A percentile compares a stretch with the other conserved stretches of the same genome.
Evolutionary conservation across 2,797 vertebrate genomes (phyloP).

Genomic region (Morelia viridis): DNA sequence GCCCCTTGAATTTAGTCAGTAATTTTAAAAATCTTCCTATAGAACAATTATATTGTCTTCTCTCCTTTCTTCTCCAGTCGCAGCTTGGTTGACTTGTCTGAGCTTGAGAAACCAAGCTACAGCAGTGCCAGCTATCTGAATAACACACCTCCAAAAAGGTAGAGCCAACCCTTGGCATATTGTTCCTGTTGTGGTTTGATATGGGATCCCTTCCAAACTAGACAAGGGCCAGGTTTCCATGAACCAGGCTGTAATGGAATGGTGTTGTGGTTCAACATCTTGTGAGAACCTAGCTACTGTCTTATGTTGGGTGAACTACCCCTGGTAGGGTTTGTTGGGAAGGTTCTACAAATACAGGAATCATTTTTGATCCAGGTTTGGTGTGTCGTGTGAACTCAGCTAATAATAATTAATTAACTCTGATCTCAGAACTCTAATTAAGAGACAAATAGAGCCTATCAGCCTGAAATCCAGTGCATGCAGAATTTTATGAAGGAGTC

Average conservation of each 20-base stretch:
- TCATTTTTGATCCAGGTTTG: background rate
- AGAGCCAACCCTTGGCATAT: background rate
- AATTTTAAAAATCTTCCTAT: fast-evolving
- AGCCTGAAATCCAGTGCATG: background rate
- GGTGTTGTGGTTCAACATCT: background rate
- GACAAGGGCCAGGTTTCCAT: background rate
- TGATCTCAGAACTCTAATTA: too few species aligned
- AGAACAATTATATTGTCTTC: background rate
- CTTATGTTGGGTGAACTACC: background rate
- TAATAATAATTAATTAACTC: too few species aligned
- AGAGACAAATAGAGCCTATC: background rate
- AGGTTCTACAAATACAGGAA: background rate
- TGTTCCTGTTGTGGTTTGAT: background rate
- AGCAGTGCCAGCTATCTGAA: slow-evolving; percentile 54
- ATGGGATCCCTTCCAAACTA: background rate
- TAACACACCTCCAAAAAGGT: slow-evolving; percentile 57
- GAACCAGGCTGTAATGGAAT: background rate
- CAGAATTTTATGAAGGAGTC: background rate
- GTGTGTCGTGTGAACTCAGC: background rate
- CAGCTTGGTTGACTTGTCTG: slow-evolving; percentile 58
- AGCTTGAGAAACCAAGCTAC: slow-evolving; percentile 53
- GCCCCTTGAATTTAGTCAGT: background rate
- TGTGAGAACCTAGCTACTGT: background rate
- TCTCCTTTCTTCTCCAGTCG: slow-evolving; percentile 21
- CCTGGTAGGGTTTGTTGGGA: background rate